Conservation (phyloP, 2,888 invertebrate genomes). For the Melieria picta region DNA sequence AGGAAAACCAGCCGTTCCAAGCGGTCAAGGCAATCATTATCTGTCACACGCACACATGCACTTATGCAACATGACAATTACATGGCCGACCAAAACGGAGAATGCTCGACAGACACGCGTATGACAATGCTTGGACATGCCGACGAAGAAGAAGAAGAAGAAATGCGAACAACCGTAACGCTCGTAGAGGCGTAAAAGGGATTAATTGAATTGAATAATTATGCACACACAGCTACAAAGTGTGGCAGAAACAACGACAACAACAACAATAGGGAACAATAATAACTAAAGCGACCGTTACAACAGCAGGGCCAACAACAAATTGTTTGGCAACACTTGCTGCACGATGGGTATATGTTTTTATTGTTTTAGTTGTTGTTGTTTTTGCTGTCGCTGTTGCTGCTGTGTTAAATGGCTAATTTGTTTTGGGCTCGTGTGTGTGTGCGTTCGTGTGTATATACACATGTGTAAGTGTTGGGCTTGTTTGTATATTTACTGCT, state of each 20-base stretch:
- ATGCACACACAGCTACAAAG: slow-evolving; percentile 37
- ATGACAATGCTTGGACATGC: background rate
- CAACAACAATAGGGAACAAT: background rate
- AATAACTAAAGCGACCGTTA: slow-evolving; percentile 12
- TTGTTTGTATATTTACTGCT: slow-evolving; percentile 37
- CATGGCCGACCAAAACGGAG: background rate
- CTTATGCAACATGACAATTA: no score
- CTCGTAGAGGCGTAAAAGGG: slow-evolving; percentile 43
- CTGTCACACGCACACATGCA: background rate
- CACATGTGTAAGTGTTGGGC: slow-evolving; percentile 19
- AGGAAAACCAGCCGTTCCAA: background rate
- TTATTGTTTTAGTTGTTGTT: no score
- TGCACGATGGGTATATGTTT: slow-evolving; percentile 18
- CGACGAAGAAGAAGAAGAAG: background rate
- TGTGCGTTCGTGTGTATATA: background rate
- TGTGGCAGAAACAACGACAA: slow-evolving; percentile 6
- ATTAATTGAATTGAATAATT: slow-evolving; percentile 52
- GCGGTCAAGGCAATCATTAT: slow-evolving; percentile 14
- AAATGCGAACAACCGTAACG: background rate
- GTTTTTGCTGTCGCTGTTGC: slow-evolving; percentile 30
- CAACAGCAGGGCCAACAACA: slow-evolving; percentile 15
- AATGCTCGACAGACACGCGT: background rate
- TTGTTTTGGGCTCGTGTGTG: slow-evolving; percentile 32
- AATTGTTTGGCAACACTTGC: slow-evolving; percentile 43
- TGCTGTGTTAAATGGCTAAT: slow-evolving; percentile 44